Conservation (phyloP, 2,888 invertebrate genomes). For the Euspilapteryx auroguttella region DNA sequence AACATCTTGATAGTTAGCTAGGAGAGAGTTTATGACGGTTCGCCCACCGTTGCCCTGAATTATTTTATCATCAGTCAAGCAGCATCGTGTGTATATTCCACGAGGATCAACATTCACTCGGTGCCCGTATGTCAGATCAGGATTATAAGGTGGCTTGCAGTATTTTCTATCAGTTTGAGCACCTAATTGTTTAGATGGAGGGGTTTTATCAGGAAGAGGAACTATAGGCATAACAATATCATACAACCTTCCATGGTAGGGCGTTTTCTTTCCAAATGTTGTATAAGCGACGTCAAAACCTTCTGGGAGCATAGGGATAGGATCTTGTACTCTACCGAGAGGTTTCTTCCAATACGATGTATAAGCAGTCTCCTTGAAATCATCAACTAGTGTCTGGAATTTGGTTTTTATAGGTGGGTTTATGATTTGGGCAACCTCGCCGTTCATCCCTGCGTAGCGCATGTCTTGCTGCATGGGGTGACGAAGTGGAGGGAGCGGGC, state of each 20-base stretch:
- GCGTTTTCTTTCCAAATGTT: slow-evolving; percentile 30
- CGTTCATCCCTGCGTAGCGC: slow-evolving; percentile 18
- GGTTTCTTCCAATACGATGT: slow-evolving; percentile 35
- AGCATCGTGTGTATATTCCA: slow-evolving; percentile 45
- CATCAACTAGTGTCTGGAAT: slow-evolving; percentile 28
- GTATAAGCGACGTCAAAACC: slow-evolving; percentile 25
- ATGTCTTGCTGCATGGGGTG: slow-evolving; percentile 23
- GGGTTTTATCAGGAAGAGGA: slow-evolving; percentile 25
- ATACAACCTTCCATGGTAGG: slow-evolving; percentile 23
- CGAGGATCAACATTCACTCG: slow-evolving; percentile 38
- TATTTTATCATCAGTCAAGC: slow-evolving; percentile 32
- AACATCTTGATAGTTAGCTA: slow-evolving; percentile 31
- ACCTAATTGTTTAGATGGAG: slow-evolving; percentile 17
- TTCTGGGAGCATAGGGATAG: slow-evolving; percentile 35
- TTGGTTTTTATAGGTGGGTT: slow-evolving; percentile 32
- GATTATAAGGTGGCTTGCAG: slow-evolving; percentile 35
- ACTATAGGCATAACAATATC: slow-evolving; percentile 38
- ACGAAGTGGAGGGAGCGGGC: slow-evolving; percentile 23
- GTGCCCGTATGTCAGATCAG: slow-evolving; percentile 41
- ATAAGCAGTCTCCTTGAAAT: slow-evolving; percentile 33
- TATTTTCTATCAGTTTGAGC: slow-evolving; percentile 26
- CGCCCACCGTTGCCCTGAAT: slow-evolving; percentile 27
- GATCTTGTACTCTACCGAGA: slow-evolving; percentile 23
- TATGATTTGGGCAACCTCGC: slow-evolving; percentile 19
- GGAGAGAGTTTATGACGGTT: slow-evolving; percentile 28